phyloP scores from a whole-genome alignment of 2,113 vertebrate genomes.

The Dromas ardeola region DNA sequence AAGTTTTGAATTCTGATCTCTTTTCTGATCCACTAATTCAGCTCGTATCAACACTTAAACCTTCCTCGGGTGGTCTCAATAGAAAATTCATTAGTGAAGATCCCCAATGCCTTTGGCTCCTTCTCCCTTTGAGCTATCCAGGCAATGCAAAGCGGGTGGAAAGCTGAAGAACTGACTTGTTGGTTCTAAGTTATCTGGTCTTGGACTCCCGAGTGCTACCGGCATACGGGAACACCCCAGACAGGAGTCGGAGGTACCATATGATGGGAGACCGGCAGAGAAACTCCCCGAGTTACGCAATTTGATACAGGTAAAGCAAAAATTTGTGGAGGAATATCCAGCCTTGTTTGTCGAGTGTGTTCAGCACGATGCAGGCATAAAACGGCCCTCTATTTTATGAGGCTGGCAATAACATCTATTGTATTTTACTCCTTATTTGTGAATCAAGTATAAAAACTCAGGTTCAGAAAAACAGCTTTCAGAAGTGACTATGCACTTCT shows the following conservation, averaged over 20 bases:
- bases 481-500: neutral
- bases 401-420: neutral
- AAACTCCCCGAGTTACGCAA: rapidly evolving
- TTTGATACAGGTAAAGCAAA: neutral
- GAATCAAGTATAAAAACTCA: neutral
- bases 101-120: neutral
- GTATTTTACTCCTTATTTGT: neutral
- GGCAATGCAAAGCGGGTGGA: neutral
- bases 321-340: neutral
- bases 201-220: neutral
- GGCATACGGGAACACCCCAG: neutral
- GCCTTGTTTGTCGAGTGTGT: neutral
- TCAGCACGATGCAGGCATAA: neutral
- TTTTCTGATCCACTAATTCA: neutral
- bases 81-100: neutral
- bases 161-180: neutral
- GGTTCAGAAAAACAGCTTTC: neutral
- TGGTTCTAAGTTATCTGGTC: neutral
- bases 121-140: neutral
- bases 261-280: neutral
- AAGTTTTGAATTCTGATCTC: neutral
- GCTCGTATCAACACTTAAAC: neutral
- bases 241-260: neutral
- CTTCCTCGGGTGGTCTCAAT: neutral
- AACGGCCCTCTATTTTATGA: neutral